Percentiles rank a stretch among this genome's conserved stretches.
Conservation (phyloP, 30 jellyfish, hydroid and myxozoan species). For the Aurelia coerulea region DNA sequence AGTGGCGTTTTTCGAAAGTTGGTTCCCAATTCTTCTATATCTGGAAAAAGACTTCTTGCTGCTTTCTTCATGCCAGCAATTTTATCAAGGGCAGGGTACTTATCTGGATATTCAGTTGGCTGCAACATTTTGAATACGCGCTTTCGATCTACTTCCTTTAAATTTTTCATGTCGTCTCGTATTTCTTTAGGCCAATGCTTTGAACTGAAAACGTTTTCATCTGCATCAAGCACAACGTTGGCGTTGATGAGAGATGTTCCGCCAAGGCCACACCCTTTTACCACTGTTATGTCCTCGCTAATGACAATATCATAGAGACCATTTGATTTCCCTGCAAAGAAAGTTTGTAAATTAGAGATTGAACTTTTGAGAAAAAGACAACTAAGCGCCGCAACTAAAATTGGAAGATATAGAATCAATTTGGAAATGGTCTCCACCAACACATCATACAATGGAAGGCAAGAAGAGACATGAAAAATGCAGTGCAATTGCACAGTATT, state of each 20-base stretch:
- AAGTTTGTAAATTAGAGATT: no score
- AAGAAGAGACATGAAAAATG: no score
- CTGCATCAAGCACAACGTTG: conserved; percentile 72
- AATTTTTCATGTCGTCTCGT: conserved; percentile 29
- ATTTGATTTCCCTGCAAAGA: no score
- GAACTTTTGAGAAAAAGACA: no score
- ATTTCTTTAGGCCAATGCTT: conserved; percentile 64
- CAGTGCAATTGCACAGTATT: no score
- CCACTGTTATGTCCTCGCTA: conserved; percentile 67
- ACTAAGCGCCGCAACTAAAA: no score
- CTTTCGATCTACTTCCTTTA: conserved; percentile 34
- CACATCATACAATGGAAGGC: no score
- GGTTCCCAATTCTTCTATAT: conserved; percentile 66
- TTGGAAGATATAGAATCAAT: no score
- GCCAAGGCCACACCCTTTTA: conserved; percentile 88
- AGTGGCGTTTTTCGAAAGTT: conserved; percentile 54
- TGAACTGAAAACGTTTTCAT: conserved; percentile 49
- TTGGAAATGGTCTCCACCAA: no score
- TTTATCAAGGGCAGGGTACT: conserved; percentile 41
- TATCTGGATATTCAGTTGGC: conserved; percentile 65
- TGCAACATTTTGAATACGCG: conserved; percentile 58
- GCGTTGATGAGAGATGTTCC: conserved; percentile 85
- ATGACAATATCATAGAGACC: conserved; percentile 63
- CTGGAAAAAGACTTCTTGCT: conserved; percentile 58
- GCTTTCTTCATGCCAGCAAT: conserved; percentile 68